phyloP scores from a whole-genome alignment of 2,888 invertebrate genomes.

The Hypsopygia costalis region DNA sequence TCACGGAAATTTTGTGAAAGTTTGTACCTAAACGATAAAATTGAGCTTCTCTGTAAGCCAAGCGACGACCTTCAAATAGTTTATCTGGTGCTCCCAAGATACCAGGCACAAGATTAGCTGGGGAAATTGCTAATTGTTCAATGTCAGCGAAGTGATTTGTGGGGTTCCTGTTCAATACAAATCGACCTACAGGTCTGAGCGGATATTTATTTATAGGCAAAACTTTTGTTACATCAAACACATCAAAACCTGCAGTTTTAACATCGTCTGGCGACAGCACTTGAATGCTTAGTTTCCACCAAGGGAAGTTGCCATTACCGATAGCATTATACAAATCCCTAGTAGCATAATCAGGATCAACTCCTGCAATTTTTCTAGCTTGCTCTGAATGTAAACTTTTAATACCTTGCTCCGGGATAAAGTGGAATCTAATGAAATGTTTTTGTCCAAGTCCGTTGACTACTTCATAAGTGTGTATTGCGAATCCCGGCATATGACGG shows the following conservation, averaged over 20 bases:
- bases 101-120: conserved; percentile 91
- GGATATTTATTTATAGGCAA: conserved; percentile 89
- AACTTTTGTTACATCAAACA: conserved; percentile 94
- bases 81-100: conserved; percentile 94
- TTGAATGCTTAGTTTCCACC: conserved; percentile 89
- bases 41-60: conserved; percentile 93
- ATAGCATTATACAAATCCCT: conserved; percentile 93
- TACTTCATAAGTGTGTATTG: conserved; percentile 93
- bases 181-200: conserved; percentile 88
- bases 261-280: conserved; percentile 91
- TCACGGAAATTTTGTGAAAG: conserved; percentile 92
- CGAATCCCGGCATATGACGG: conserved; percentile 95
- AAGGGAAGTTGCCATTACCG: conserved; percentile 83
- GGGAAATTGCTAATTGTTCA: conserved; percentile 92
- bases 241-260: conserved; percentile 87
- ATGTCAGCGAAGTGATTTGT: conserved; percentile 94
- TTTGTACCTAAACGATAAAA: conserved; percentile 90
- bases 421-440: conserved; percentile 93
- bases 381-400: conserved; percentile 85
- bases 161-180: conserved; percentile 91
- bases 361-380: conserved; percentile 82
- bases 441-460: conserved; percentile 85
- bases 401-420: conserved; percentile 92
- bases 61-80: conserved; percentile 89
- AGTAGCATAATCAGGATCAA: conserved; percentile 92